Evolutionary conservation across 2,797 vertebrate species (phyloP), one percentile per base, ranked within the genome.

Genomic region (Lepus oiostolus): DNA sequence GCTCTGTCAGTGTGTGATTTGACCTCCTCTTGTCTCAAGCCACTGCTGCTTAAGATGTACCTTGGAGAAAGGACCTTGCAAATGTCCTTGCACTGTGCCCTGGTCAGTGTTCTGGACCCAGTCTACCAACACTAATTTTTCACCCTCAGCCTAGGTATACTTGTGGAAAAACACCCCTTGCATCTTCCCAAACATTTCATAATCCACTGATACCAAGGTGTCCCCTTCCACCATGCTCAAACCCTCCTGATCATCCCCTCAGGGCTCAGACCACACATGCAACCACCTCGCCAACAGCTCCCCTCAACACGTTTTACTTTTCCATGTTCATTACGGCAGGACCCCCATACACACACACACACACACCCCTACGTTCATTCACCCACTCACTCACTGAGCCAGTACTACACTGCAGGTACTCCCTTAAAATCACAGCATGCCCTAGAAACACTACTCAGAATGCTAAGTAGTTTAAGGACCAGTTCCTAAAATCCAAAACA

Each of bases 161-260:
- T 99, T 99, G 93, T 99, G 99, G 97, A 99, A 99, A 98, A 99
- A 99, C 81, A 99, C 99, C 58, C 99, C 99, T 98, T 99, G 99
- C 80, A 99, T 99, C 97, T 97, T 99, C 74, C 99, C 99, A 97
- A 96, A 99, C 93, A 99, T 97, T 97, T 99, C 99, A 97, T 99
- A 99, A 96, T 99, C 99, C 98, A 99, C 98, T 7, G 99, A 99
- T 67, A 99, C 35, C 4, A 99, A 95, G 0, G 98, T 98, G 88
- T 98, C 98, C 68, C 80, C 97, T 88, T 97, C 97, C 79, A 98
- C 98, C 99, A 99, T 99, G 95, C 80, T 97, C 47, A 5, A 26
- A 1, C 30, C 54, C 98, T 42, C 42, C 42, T 42, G 42, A 42
- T 7, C 42, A 42, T 42, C 42, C 42, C 42, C 42, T 42, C 42